These are phyloP conservation scores for Anthoscopus minutus DNA, from an alignment of 2,113 vertebrate genomes.

Conservation along the genomic window DNA sequence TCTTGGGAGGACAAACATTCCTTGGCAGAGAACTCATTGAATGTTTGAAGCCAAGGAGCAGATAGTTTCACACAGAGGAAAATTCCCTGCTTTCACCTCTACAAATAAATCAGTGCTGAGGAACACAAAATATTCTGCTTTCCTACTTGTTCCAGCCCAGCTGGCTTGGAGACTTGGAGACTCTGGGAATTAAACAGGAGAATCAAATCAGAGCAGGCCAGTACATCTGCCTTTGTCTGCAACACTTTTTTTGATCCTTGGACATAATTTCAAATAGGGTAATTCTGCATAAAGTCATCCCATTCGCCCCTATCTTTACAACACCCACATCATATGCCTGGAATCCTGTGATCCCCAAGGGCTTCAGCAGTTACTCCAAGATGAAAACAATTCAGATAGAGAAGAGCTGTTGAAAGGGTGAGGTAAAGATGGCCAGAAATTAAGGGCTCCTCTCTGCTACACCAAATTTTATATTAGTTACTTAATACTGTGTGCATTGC, in stretches of 20 bases:
- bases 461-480: background rate
- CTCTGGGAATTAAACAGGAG: background rate
- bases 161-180: constrained; percentile 9
- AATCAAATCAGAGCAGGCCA: background rate
- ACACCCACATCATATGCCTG: background rate
- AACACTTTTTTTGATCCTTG: background rate
- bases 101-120: constrained; percentile 32
- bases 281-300: background rate
- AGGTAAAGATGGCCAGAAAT: background rate
- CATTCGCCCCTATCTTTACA: background rate
- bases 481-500: background rate
- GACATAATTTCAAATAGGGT: background rate
- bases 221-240: constrained; percentile 10
- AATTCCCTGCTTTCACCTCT: constrained; percentile 52
- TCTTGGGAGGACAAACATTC: constrained; percentile 22
- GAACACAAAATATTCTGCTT: constrained; percentile 28
- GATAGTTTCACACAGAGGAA: constrained; percentile 15
- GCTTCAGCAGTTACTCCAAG: background rate
- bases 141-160: background rate
- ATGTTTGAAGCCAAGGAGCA: background rate
- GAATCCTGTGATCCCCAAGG: background rate
- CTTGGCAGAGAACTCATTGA: background rate
- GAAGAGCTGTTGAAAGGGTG: background rate
- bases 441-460: background rate
- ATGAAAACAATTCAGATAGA: background rate